Base-by-base conservation (phyloP, 2,797 vertebrate species). In the Mormyrus proboscirostris region DNA sequence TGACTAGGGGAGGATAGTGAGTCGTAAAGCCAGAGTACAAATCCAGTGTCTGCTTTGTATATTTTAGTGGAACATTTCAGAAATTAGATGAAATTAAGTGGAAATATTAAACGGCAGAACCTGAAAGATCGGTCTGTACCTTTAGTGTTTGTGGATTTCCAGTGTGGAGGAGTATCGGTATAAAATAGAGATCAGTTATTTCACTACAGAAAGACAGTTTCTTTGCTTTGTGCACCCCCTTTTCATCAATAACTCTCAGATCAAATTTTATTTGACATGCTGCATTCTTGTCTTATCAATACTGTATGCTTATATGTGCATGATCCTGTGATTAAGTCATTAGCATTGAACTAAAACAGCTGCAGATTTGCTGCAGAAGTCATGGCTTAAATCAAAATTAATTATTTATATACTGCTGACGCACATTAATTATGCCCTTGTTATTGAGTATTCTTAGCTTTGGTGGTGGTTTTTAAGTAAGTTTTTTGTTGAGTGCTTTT, bases 381-480 rank as follows among this genome's bases (percentile, higher is more conserved):
- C 47, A 55, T 12, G 10, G 33, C 49, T 25, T 79, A 79, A 76
- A 76, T 76, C 33, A 41, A n/a, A 79, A 79, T 47, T 44, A 47
- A 47, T 79, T n/a, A 51, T 50, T 55, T 51, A 47, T 88, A 47
- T 88, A 38, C 55, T 22, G 44, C 38, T n/a, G 2, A 19, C 29
- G 57, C 57, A 65, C 4, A 9, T 79, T 79, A 79, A 79, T 79
- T n/a, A 79, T 79, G 16, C 73, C 33, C 41, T 47, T 16, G 1
- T 79, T 79, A 79, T n/a, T 79, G 73, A n/a, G 73, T 79, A 44
- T 79, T n/a, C 73, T 79, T 79, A n/a, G 73, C 41, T 79, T 79
- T 44, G 38, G 16, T 79, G 33, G 14, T 76, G 73, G 73, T 47
- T 79, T n/a, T 44, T 38, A 73, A 38, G 65, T 38, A 73, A 38